Percentiles rank a stretch among this genome's conserved stretches.
These are phyloP conservation scores for Drosophila triauraria DNA, from an alignment of 1,140 invertebrate genomes.

Conservation along the genomic window DNA sequence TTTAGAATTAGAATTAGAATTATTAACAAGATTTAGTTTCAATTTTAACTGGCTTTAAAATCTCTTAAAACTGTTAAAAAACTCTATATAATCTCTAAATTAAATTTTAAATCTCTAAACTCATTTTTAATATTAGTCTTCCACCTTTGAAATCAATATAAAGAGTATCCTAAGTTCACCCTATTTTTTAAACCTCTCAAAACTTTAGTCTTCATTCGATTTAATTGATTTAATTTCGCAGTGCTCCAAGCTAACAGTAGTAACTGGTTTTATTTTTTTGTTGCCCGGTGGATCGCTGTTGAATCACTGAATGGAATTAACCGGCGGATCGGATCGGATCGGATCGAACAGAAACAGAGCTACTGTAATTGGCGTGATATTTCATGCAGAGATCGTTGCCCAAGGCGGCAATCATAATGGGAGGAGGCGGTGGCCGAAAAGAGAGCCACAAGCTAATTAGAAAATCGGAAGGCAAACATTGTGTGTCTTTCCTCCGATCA, in stretches of 20 bases:
- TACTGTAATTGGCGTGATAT: slow-evolving; percentile 75
- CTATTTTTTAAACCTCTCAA: neutral
- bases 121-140: neutral
- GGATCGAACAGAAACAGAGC: slow-evolving; percentile 1
- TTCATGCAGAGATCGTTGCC: slow-evolving; percentile 70
- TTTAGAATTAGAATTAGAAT: too few relatives aligned
- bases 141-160: neutral
- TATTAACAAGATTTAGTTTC: too few relatives aligned
- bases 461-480: slow-evolving; percentile 33
- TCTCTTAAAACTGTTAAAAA: too few relatives aligned
- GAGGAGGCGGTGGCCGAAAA: slow-evolving; percentile 13
- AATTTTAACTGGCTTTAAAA: too few relatives aligned
- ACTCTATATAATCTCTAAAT: too few relatives aligned
- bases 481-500: slow-evolving; percentile 16
- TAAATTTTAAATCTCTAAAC: too few relatives aligned
- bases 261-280: slow-evolving; percentile 47
- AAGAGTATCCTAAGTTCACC: neutral
- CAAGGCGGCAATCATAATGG: slow-evolving; percentile 50
- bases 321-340: slow-evolving; percentile 15
- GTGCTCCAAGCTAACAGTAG: slow-evolving; percentile 54
- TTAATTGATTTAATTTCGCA: slow-evolving; percentile 78
- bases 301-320: slow-evolving; percentile 17
- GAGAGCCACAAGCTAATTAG: slow-evolving; percentile 41
- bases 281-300: slow-evolving; percentile 10
- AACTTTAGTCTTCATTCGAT: slow-evolving; percentile 46